These are phyloP conservation scores for Sternotherus odoratus DNA, from an alignment of 2,797 vertebrate genomes.

Conservation along the genomic window DNA sequence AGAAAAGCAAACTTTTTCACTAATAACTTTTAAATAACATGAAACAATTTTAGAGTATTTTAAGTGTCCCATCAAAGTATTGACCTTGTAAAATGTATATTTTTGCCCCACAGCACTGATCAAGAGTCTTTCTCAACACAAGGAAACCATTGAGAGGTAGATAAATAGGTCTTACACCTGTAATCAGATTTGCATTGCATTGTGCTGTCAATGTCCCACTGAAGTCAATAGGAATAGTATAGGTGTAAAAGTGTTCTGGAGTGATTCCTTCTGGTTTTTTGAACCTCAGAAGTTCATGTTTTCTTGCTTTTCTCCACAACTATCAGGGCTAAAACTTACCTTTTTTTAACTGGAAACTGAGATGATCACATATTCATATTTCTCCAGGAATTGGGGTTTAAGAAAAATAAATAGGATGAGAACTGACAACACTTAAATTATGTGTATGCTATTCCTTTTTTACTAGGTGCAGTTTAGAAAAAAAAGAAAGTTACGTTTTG, in stretches of 20 bases:
- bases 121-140: background rate
- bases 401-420: conserved; percentile 17
- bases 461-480: conserved; percentile 15
- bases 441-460: background rate
- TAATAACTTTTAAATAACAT: background rate
- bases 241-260: background rate
- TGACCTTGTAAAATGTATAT: background rate
- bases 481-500: background rate
- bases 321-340: conserved; percentile 8
- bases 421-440: background rate
- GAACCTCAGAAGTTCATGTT: background rate
- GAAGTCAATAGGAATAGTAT: background rate
- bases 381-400: background rate
- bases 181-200: background rate
- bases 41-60: background rate
- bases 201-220: background rate
- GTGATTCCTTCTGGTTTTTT: background rate
- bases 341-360: conserved; percentile 5
- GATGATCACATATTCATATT: background rate
- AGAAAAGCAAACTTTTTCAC: background rate
- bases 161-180: background rate
- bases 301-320: conserved; percentile 15
- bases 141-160: background rate
- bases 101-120: background rate
- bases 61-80: background rate